Conservation (phyloP, 2,113 vertebrate species). For the Erythrolamprus reginae region DNA sequence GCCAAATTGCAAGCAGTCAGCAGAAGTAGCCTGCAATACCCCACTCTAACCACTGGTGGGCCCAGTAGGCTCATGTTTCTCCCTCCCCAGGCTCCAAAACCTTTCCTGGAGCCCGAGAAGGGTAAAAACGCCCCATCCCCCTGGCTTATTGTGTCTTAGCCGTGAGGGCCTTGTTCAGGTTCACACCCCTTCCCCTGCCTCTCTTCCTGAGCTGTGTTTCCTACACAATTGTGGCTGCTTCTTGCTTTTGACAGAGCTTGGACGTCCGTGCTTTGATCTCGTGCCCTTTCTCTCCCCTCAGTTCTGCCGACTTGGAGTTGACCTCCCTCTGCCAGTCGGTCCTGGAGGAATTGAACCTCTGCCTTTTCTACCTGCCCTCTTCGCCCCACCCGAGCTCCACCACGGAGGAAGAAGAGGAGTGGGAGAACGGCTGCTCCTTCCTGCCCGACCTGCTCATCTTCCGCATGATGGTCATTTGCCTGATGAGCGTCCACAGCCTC, state of each 20-base stretch:
- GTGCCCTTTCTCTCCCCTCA: slow-evolving; percentile 33
- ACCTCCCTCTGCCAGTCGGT: slow-evolving; percentile 93
- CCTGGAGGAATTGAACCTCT: slow-evolving; percentile 97
- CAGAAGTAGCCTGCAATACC: no score
- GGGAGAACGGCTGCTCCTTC: slow-evolving; percentile 79
- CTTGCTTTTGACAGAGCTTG: not conserved
- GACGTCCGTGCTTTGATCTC: no score
- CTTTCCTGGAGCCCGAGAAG: no score
- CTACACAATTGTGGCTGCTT: not conserved
- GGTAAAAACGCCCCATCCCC: no score
- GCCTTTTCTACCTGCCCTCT: slow-evolving; percentile 90
- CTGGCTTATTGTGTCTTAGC: not conserved
- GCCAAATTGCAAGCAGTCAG: no score
- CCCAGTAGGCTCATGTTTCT: no score
- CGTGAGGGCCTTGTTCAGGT: not conserved
- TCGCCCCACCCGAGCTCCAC: slow-evolving; percentile 68
- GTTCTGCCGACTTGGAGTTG: slow-evolving; percentile 86
- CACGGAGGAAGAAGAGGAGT: slow-evolving; percentile 87
- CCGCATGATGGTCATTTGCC: slow-evolving; percentile 91
- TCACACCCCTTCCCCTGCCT: not conserved
- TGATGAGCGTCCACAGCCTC: slow-evolving; percentile 97
- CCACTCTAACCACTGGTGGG: no score
- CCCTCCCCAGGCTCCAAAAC: no score
- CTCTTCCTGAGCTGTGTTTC: not conserved
- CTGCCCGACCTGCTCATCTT: slow-evolving; percentile 90